phyloP scores from a whole-genome alignment of 92 coral and sea anemone genomes.

The Siderastrea siderea region DNA sequence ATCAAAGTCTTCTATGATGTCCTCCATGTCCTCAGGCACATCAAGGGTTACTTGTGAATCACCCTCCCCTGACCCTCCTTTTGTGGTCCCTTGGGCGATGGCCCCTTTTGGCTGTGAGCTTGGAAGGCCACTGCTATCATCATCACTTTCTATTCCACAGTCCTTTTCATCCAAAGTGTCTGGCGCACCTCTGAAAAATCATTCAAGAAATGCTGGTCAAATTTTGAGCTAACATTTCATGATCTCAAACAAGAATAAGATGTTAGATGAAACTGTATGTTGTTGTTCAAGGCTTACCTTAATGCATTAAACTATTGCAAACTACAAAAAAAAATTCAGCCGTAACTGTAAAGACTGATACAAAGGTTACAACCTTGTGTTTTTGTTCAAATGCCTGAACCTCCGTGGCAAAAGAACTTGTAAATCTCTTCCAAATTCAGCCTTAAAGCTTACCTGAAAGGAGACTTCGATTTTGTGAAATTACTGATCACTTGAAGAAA shows the following conservation, averaged over 20 bases:
- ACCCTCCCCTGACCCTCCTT: constrained; percentile 41
- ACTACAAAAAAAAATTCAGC: too few species aligned
- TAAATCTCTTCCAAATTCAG: too few species aligned
- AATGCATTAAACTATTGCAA: too few species aligned
- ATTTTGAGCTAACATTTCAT: too few species aligned
- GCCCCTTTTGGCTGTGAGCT: constrained; percentile 57
- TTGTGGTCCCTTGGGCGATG: constrained; percentile 1
- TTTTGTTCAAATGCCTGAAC: too few species aligned
- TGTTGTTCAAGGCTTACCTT: too few species aligned
- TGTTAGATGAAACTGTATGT: too few species aligned
- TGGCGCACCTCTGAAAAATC: constrained; percentile 56
- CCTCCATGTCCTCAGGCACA: constrained; percentile 46
- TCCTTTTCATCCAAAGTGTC: constrained; percentile 88
- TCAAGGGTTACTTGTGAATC: constrained; percentile 39
- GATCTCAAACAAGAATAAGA: too few species aligned
- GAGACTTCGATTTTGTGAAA: constrained; percentile 59
- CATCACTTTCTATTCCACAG: constrained; percentile 67
- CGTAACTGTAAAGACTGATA: too few species aligned
- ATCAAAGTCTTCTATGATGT: constrained; percentile 80
- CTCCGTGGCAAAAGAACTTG: too few species aligned
- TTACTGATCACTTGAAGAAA: constrained; percentile 82
- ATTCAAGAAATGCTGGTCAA: neutral
- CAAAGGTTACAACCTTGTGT: neutral
- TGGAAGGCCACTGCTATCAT: constrained; percentile 31
- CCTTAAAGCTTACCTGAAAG: constrained; percentile 65